These are phyloP conservation scores for Mamestra brassicae DNA, from an alignment of 2,888 invertebrate genomes.

Conservation along the genomic window DNA sequence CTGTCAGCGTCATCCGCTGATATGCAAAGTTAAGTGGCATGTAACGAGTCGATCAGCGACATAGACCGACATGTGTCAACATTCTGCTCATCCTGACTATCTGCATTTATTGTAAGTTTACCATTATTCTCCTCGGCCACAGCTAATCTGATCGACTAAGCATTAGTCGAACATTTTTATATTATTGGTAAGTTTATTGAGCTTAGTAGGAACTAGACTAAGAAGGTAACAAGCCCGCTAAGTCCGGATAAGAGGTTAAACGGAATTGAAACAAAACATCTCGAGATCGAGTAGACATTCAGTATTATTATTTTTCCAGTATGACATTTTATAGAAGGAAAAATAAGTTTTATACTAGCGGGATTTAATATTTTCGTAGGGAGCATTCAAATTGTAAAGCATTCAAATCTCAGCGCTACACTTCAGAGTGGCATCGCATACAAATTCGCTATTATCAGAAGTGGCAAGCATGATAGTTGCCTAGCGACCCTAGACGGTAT, in stretches of 20 bases:
- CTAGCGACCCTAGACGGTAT: neutral
- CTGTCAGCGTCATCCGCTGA: neutral
- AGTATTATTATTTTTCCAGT: neutral
- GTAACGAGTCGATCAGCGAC: neutral
- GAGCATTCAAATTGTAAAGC: conserved; percentile 3
- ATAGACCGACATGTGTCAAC: neutral
- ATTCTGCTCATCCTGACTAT: too few species aligned
- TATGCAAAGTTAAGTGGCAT: too few species aligned
- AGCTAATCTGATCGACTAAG: neutral
- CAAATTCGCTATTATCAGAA: conserved; percentile 2
- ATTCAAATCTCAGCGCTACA: neutral
- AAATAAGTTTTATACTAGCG: neutral
- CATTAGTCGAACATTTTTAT: neutral
- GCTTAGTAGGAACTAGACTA: neutral
- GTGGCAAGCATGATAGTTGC: neutral
- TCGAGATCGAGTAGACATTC: neutral
- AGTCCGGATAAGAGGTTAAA: conserved; percentile 3
- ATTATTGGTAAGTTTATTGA: neutral
- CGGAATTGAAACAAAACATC: neutral
- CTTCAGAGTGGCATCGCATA: neutral
- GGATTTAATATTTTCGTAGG: neutral
- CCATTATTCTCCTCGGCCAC: neutral
- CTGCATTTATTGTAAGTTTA: neutral
- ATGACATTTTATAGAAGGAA: neutral
- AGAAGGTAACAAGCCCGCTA: neutral